Base-by-base conservation (phyloP, 1,140 invertebrate species). In the Mamestra configurata region DNA sequence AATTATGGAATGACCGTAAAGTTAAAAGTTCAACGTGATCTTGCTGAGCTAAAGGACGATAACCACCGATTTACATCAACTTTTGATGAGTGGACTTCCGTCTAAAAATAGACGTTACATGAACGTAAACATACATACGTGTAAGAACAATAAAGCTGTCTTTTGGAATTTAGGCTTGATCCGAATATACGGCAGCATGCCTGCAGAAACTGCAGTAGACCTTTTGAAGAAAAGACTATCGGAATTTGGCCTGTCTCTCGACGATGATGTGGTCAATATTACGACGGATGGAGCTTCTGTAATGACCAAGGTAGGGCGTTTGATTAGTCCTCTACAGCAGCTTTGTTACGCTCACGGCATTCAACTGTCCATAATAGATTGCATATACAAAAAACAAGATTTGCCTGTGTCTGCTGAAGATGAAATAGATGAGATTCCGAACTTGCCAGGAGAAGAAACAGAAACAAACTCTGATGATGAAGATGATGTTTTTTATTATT, bases 201-300 rank as follows among this genome's bases (percentile, higher is more conserved):
- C 59, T 10, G 59, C 59, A 55, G 18, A 22, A 8, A 8, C 13
- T 24, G 20, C 18, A n/a, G n/a, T 55, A 1, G 22, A 0, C 20
- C 0, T 55, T 13, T 15, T 49, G 46, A 15, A 49, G 46, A 18
- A 49, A 49, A 49, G 46, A 49, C 15, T 49, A 0, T 49, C 4
- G 15, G 46, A 13, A 15, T 49, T 49, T 18, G 46, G 15, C 11
- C 4, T 55, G 22, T 55, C 53, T 35, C 2, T 49, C 10, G 35
- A 61, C 27, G 22, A 61, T 27, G 27, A 31, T 3, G 22, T 61
- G 31, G 31, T 61, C 31, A 35, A 27, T 31, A 3, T 13, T 7
- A 61, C 59, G n/a, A 61, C 59, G 1, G 59, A 61, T 27, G 27
- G 59, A 13, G 59, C 59, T 31, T 35, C 59, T 6, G 59, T 61